Evolutionary conservation across 2,888 invertebrate genomes (phyloP).

Genomic region (Exephanes ischioxanthus): DNA sequence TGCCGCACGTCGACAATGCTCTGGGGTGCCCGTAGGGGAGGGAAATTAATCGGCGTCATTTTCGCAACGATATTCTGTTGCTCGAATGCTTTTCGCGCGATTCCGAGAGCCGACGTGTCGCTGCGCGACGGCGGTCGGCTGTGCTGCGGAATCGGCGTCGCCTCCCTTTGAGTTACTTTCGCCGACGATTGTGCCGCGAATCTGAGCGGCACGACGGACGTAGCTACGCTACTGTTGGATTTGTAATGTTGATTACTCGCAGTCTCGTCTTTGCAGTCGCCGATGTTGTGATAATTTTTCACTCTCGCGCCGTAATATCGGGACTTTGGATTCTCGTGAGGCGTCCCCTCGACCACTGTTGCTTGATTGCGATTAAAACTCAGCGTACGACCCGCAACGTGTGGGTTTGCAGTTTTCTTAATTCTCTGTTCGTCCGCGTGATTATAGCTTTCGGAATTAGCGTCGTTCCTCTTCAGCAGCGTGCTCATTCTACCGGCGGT

Average conservation of each 20-base stretch:
- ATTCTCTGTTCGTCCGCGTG: slow-evolving; percentile 21
- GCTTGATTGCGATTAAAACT: slow-evolving; percentile 18
- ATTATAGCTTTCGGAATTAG: neutral
- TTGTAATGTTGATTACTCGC: slow-evolving; percentile 73
- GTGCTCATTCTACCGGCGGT: neutral
- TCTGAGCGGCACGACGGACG: slow-evolving; percentile 68
- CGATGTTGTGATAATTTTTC: slow-evolving; percentile 71
- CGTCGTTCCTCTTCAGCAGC: slow-evolving; percentile 34
- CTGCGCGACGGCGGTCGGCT: slow-evolving; percentile 66
- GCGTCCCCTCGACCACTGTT: neutral
- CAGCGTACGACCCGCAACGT: neutral
- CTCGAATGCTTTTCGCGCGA: slow-evolving; percentile 73
- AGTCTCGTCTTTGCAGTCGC: slow-evolving; percentile 59
- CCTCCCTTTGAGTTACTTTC: slow-evolving; percentile 66
- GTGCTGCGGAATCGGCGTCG: slow-evolving; percentile 64
- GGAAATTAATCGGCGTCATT: slow-evolving; percentile 77
- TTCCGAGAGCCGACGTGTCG: slow-evolving; percentile 69
- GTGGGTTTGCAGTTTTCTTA: slow-evolving; percentile 21
- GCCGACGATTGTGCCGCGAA: slow-evolving; percentile 68
- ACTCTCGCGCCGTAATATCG: slow-evolving; percentile 73
- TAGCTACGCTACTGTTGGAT: slow-evolving; percentile 58
- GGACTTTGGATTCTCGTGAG: slow-evolving; percentile 70
- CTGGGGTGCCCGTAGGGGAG: slow-evolving; percentile 78
- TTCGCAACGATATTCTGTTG: slow-evolving; percentile 71
- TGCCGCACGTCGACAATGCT: slow-evolving; percentile 79